Conservation (phyloP, 2,797 vertebrate species). For the Carapus acus region DNA sequence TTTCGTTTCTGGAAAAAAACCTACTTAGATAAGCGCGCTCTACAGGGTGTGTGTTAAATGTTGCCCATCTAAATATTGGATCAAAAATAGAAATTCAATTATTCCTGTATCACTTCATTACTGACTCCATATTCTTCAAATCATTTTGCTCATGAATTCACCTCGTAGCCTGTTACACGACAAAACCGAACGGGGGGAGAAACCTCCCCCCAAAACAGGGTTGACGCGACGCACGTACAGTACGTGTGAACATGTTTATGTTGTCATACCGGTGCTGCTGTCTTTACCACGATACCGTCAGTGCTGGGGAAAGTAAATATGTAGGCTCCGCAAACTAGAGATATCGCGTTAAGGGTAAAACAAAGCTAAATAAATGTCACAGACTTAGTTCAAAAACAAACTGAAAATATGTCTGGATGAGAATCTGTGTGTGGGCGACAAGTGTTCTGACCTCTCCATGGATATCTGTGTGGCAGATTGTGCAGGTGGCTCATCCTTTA, state of each 20-base stretch:
- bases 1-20: conserved; percentile 21
- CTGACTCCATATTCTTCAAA: conserved; percentile 6
- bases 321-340: not conserved
- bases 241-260: too few species aligned
- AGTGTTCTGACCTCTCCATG: not conserved
- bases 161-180: conserved; percentile 26
- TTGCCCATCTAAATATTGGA: too few species aligned
- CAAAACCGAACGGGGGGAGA: not conserved
- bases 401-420: conserved; percentile 24
- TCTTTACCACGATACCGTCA: conserved; percentile 7
- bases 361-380: conserved; percentile 21
- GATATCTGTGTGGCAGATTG: conserved; percentile 1
- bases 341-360: conserved; percentile 29
- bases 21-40: conserved; percentile 24
- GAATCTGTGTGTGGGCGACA: conserved; percentile 9
- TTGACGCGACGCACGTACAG: too few species aligned
- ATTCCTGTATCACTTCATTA: conserved; percentile 1
- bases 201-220: too few species aligned
- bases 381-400: conserved; percentile 18
- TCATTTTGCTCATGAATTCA: conserved; percentile 23
- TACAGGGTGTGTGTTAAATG: not conserved
- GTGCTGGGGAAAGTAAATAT: conserved; percentile 23
- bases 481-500: conserved; percentile 30
- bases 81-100: conserved; percentile 31
- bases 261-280: too few species aligned